These are phyloP conservation scores for Trinorchestia longiramus DNA, from an alignment of 1,140 invertebrate genomes.

Conservation along the genomic window DNA sequence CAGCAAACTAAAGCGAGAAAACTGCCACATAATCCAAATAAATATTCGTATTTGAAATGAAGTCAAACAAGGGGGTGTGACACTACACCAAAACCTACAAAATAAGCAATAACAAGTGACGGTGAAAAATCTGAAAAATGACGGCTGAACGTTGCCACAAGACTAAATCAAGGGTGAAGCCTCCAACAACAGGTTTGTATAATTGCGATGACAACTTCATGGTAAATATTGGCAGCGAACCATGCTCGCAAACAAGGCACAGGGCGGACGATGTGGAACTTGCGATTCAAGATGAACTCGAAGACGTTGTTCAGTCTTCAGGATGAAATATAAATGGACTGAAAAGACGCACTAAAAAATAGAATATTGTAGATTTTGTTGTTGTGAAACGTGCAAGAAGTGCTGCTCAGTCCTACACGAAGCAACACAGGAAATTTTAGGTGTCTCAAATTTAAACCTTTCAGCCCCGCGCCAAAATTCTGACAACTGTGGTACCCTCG, in stretches of 20 bases:
- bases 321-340: not conserved
- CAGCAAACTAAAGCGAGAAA: too few relatives aligned
- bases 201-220: not conserved
- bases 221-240: not conserved
- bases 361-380: too few relatives aligned
- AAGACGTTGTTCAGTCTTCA: not conserved
- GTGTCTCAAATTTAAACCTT: too few relatives aligned
- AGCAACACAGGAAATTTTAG: too few relatives aligned
- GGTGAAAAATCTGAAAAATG: not conserved
- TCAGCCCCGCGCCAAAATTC: too few relatives aligned
- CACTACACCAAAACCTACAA: not conserved
- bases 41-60: not conserved
- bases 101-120: not conserved
- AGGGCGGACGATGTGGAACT: not conserved
- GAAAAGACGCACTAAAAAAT: not conserved
- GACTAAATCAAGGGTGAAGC: not conserved
- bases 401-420: too few relatives aligned
- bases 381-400: too few relatives aligned
- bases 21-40: not conserved
- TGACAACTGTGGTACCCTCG: too few relatives aligned
- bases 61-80: not conserved
- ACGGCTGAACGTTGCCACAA: not conserved
- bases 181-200: not conserved
- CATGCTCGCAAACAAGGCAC: not conserved
- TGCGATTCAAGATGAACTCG: not conserved